A percentile compares a stretch with the other conserved stretches of the same genome.
These are phyloP conservation scores for Brachyopa scutellaris DNA, from an alignment of 2,888 invertebrate genomes.

Conservation along the genomic window DNA sequence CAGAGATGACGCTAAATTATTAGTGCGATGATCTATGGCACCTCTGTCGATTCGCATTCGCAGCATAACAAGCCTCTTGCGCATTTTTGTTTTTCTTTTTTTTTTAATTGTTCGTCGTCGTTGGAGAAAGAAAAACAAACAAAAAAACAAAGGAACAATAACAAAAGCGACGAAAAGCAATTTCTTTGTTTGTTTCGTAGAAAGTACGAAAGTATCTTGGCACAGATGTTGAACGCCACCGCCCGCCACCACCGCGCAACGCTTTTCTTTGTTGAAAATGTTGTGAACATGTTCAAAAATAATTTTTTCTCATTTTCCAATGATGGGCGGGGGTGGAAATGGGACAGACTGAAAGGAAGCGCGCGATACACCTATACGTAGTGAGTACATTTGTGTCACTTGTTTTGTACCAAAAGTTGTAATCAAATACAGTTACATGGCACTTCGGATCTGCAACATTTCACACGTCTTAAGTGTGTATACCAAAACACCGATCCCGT, in stretches of 20 bases:
- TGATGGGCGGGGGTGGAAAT: neutral
- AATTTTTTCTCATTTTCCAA: neutral
- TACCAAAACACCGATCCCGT: neutral
- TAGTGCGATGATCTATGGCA: neutral
- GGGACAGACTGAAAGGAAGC: neutral
- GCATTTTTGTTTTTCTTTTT: neutral
- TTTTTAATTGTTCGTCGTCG: too few relatives aligned
- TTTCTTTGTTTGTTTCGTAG: conserved; percentile 25
- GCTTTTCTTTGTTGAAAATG: conserved; percentile 32
- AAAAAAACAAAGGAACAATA: conserved; percentile 26
- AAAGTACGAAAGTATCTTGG: conserved; percentile 3
- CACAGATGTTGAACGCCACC: neutral
- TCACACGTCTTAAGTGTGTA: conserved; percentile 8
- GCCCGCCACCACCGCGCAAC: too few relatives aligned
- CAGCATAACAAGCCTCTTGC: conserved; percentile 13
- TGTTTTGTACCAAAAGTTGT: neutral
- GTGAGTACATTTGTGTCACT: neutral
- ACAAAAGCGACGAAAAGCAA: conserved; percentile 17
- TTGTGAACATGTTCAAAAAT: conserved; percentile 38
- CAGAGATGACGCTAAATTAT: neutral
- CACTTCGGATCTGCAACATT: neutral
- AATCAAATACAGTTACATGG: neutral
- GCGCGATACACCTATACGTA: conserved; percentile 7
- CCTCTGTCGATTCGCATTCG: conserved; percentile 6
- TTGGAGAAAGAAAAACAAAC: too few relatives aligned